Evolutionary conservation across 1,140 invertebrate genomes (phyloP), one percentile per base, ranked within the genome.

Genomic region (Musca domestica): DNA sequence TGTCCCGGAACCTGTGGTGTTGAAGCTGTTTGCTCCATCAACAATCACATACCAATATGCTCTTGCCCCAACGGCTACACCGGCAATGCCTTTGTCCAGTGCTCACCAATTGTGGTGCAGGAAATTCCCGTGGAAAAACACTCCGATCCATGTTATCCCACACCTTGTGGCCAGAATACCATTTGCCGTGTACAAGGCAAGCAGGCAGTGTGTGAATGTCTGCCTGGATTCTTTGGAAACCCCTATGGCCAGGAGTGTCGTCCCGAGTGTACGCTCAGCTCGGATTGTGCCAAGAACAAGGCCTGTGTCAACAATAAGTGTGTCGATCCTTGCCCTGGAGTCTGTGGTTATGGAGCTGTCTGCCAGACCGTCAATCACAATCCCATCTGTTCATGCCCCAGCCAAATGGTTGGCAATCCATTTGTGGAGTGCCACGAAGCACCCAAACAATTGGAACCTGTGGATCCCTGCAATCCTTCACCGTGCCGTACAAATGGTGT

Each of bases 261-360:
- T 70, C 90, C 90, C 0, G 92, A 94, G 78, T 94, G 92, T 82
- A 82, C 93, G 0, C 85, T 89, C 1, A 92, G 92, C 74, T 90
- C 89, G 0, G 92, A 95, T 72, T 95, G 93, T 78, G 85, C 89
- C 12, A 90, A 88, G 76, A 87, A 89, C 48, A 85, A 86, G 25
- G 90, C 91, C n/a, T 94, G 92, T 74, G 88, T 93, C 27, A 87
- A 86, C 52, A 89, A 88, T 30, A 92, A 91, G 78, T 95, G 93
- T 78, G 86, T 89, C 69, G 91, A 95, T 82, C 92, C 92, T 49
- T 95, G 93, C 74, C 84, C 88, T 10, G 91, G 90, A 47, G 92
- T 82, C 17, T 88, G 86, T 67, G 86, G 87, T 23, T 80, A 85
- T 27, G 87, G 87, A 66, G 85, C 86, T n/a, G 49, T 85, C 4